Evolutionary conservation across 2,797 vertebrate genomes (phyloP).

Genomic region (Periophthalmus magnuspinnatus): DNA sequence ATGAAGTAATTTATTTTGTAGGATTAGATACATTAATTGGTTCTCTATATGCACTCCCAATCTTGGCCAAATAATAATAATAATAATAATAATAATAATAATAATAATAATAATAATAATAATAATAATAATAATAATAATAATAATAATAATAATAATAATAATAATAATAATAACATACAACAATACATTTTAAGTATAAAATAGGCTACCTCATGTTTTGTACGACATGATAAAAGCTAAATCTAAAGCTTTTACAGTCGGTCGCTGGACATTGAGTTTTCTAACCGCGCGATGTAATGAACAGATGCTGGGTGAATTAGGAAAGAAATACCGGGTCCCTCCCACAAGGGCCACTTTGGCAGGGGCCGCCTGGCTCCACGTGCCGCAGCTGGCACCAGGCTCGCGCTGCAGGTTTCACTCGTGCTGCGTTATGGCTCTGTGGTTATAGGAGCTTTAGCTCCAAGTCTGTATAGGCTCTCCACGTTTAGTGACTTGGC

Average conservation of each 20-base stretch:
- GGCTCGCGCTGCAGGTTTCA: conserved; percentile 53
- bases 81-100: conserved; percentile 14
- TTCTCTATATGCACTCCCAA: conserved; percentile 30
- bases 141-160: conserved; percentile 16
- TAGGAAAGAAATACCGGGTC: conserved; percentile 88
- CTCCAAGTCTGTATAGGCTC: conserved; percentile 69
- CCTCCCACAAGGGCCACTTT: conserved; percentile 85
- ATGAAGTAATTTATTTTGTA: conserved; percentile 43
- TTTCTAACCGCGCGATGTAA: conserved; percentile 80
- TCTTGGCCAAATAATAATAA: not conserved
- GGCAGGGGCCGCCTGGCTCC: conserved; percentile 77
- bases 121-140: conserved; percentile 12
- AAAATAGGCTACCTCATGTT: not conserved
- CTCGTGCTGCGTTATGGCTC: conserved; percentile 35
- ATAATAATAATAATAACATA: conserved; percentile 12
- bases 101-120: conserved; percentile 6
- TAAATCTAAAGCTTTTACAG: not conserved
- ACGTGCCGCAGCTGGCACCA: conserved; percentile 81
- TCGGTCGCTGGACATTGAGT: conserved; percentile 49
- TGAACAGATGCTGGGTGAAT: conserved; percentile 94
- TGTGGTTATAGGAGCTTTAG: conserved; percentile 56
- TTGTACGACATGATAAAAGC: not conserved
- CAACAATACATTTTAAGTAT: not conserved
- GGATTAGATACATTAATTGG: not conserved
- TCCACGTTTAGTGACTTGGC: conserved; percentile 83